These are phyloP conservation scores for Torymus aiolomorphi DNA, from an alignment of 2,888 invertebrate genomes.

Conservation along the genomic window DNA sequence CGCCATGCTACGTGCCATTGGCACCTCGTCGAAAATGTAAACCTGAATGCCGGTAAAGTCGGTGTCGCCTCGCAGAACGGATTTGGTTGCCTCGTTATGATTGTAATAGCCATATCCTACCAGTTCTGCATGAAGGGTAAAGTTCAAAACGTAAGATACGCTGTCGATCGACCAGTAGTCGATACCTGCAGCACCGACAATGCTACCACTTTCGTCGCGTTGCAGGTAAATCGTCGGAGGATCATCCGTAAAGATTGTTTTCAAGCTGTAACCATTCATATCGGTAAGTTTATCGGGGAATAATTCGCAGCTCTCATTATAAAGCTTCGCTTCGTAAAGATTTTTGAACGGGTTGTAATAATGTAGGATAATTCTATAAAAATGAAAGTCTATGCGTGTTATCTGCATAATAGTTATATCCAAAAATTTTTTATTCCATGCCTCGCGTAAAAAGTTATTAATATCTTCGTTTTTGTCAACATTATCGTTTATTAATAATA, in stretches of 20 bases:
- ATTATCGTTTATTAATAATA: conserved; percentile 8
- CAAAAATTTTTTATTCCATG: conserved; percentile 30
- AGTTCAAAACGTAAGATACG: conserved; percentile 56
- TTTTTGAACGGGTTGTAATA: conserved; percentile 56
- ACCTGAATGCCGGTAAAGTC: conserved; percentile 44
- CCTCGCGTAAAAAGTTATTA: not conserved
- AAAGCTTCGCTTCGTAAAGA: conserved; percentile 20
- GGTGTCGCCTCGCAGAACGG: conserved; percentile 1
- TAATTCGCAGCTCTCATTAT: conserved; percentile 34
- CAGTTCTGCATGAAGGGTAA: conserved; percentile 8
- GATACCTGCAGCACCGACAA: not conserved
- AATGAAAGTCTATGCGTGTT: too few species aligned
- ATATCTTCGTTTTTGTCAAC: not conserved
- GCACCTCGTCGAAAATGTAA: conserved; percentile 36
- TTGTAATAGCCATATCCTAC: not conserved
- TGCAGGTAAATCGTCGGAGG: conserved; percentile 39
- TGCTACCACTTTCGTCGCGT: conserved; percentile 15
- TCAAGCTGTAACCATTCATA: conserved; percentile 58
- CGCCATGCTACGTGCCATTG: conserved; percentile 24
- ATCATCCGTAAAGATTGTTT: conserved; percentile 3
- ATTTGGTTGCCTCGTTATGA: not conserved
- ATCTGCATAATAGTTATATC: conserved; percentile 42
- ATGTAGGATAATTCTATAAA: conserved; percentile 49
- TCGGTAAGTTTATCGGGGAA: conserved; percentile 61
- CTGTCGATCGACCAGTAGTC: conserved; percentile 31